Percentiles rank a stretch among this genome's conserved stretches.
Evolutionary conservation across 2,797 vertebrate genomes (phyloP).

Genomic region (Epinephelus coioides): DNA sequence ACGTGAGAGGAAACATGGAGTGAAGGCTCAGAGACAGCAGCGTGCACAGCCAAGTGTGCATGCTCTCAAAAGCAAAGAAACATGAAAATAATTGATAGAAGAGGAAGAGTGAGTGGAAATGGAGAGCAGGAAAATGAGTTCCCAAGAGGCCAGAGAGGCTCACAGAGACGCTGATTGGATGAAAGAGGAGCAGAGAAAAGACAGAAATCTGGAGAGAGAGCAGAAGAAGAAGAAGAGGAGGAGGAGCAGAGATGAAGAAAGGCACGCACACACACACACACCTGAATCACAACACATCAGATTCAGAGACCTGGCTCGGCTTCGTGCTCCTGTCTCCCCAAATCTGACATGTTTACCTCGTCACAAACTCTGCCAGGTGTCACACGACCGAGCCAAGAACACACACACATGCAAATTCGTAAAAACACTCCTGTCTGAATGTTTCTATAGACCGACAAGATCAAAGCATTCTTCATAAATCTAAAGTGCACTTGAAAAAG

Average conservation of each 20-base stretch:
- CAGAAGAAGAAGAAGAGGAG: not conserved
- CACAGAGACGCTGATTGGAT: conserved; percentile 19
- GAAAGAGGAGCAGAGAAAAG: conserved; percentile 6
- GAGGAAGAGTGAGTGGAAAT: not conserved
- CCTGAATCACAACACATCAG: not conserved
- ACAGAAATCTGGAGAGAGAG: too few species aligned
- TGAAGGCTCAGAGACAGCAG: not conserved
- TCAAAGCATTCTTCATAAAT: conserved; percentile 3
- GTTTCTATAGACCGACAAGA: not conserved
- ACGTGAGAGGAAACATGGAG: not conserved
- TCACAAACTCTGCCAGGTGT: conserved; percentile 15
- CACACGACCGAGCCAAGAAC: conserved; percentile 8
- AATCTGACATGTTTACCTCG: conserved; percentile 14
- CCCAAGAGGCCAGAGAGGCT: conserved; percentile 7
- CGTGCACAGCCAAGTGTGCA: not conserved
- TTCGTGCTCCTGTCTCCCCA: not conserved
- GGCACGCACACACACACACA: not conserved
- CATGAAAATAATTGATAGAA: conserved; percentile 40
- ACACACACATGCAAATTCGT: not conserved
- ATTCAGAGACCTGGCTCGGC: not conserved
- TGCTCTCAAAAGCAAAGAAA: conserved; percentile 20
- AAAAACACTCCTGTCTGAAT: not conserved
- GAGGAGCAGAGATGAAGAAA: conserved; percentile 13
- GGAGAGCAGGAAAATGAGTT: conserved; percentile 39
- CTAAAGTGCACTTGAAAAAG: not conserved